Evolutionary conservation across 1,140 invertebrate species (phyloP), one percentile per base, ranked within the genome.

Genomic region (Hylyphantes graminicola): DNA sequence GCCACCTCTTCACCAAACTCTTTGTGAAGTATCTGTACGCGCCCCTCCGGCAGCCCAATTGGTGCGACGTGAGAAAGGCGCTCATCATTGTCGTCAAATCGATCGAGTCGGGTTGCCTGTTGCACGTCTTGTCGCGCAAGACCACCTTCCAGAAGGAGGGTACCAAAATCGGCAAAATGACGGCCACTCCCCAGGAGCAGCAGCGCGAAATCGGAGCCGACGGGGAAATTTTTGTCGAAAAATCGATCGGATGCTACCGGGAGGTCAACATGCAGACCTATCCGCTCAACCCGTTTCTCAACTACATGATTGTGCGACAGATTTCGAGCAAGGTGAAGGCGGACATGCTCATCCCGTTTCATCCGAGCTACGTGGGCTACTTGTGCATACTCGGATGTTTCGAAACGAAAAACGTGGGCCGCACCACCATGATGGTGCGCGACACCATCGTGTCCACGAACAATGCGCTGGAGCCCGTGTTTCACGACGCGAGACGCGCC

Each of bases 11-110:
- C 55, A 57, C 67, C 0, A 85, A 85, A 53, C 13, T 79, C 2
- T 78, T 65, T 11, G 67, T 79, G 3, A 70, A 67, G 55, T 63
- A 76, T n/a, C n/a, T 76, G 2, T 76, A 76, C 17, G 0, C 9
- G 9, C 57, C 73, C 0, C 21, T 76, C 7, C 7, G 21, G 50
- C 21, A 76, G 10, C 13, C 48, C 0, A 48, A 76, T 9, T 61
- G 73, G 73, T 35, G 21, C 7, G 63, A 4, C 10, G 73, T 76
- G 11, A 76, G 63, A 76, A 61, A 55, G 2, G 63, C 61, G 51
- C 10, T 21, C 6, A 4, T 35, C 0, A 5, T 76, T 2, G 57
- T 76, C 0, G 9, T n/a, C 11, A 76, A 76, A 63, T 76, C 73
- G 4, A 76, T 76, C 6, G 73, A 76, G 51, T 50, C 35, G 0